Base-by-base conservation (phyloP, 37 sponge, comb jelly and placozoan species). In the Halisarca cf. caerulea region DNA sequence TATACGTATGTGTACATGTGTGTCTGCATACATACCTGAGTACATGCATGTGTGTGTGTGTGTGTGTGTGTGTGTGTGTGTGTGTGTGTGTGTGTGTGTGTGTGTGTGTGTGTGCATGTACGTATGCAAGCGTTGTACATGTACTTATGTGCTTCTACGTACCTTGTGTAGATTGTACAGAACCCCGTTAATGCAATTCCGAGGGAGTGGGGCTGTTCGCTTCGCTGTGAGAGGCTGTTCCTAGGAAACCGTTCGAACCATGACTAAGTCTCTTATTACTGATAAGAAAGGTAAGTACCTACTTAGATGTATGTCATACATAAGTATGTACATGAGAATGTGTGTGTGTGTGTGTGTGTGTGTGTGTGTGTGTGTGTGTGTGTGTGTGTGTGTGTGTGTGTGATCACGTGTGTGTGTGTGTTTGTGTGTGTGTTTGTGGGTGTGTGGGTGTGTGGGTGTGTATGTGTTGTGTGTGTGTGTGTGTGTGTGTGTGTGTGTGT, bases 301-400 rank as follows among this genome's bases (percentile, higher is more conserved):
- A 54, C 15, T 11, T 11, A 54, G 57, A 54, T 54, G 17, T 18
- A 18, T 40, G 14, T 23, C 23, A 43, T 75, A 43, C 23, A 43
- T 75, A 43, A 42, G 77, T 24, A 43, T 75, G 77, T 75, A 55
- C 28, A 45, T 44, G 55, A n/a, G 79, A 44, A 14, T 24, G 79
- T 79, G 55, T 14, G 55, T 51, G 55, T 47, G 55, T 79, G 55
- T 51, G 79, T 79, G 79, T 51, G 9, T 51, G 79, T 47, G 79
- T 47, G 79, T 79, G 79, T 79, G 54, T 51, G 55, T 79, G 79
- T 79, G 55, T 79, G 79, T 45, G 79, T 79, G 54, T 53, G 79
- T 79, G 55, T 45, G 79, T 79, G 79, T 79, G 55, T 79, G 55
- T 47, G 79, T 79, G 55, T 79, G 79, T 79, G 79, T 79, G 79